A percentile compares a stretch with the other conserved stretches of the same genome.
phyloP scores from a whole-genome alignment of 2,888 invertebrate genomes.

The Zeuzera pyrina region DNA sequence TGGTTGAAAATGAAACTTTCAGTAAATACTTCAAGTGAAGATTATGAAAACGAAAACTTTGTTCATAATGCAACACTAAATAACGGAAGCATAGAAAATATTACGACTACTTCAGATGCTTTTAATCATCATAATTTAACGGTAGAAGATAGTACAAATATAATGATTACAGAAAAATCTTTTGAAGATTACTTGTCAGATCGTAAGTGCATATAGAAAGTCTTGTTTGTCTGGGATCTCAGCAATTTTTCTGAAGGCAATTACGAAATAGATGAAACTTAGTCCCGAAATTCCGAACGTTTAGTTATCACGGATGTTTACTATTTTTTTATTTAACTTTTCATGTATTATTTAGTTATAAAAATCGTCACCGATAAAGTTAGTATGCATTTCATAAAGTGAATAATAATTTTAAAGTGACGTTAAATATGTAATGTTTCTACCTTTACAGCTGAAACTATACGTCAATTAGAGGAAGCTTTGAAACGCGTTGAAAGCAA shows the following conservation, averaged over 20 bases:
- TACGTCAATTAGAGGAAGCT: slow-evolving; percentile 40
- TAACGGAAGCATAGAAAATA: too few relatives aligned
- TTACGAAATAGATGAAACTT: too few relatives aligned
- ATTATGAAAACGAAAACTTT: too few relatives aligned
- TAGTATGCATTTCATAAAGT: background rate
- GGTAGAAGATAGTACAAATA: slow-evolving; percentile 9
- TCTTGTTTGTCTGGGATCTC: too few relatives aligned
- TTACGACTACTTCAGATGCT: too few relatives aligned
- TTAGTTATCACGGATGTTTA: too few relatives aligned
- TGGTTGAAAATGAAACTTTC: too few relatives aligned
- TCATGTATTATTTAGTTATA: slow-evolving; percentile 2
- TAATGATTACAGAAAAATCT: slow-evolving; percentile 8
- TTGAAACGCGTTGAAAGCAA: slow-evolving; percentile 42
- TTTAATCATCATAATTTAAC: background rate
- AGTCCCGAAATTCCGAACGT: too few relatives aligned
- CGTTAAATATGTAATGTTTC: background rate
- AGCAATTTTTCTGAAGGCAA: too few relatives aligned
- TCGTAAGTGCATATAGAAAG: slow-evolving; percentile 52
- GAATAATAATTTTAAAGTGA: background rate
- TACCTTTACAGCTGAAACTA: slow-evolving; percentile 40
- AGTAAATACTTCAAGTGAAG: too few relatives aligned
- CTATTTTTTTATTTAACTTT: too few relatives aligned
- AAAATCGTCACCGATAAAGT: background rate
- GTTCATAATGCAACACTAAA: too few relatives aligned
- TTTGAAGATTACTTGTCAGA: slow-evolving; percentile 43